Conservation (phyloP, 2,888 invertebrate genomes). For the Deilephila elpenor region DNA sequence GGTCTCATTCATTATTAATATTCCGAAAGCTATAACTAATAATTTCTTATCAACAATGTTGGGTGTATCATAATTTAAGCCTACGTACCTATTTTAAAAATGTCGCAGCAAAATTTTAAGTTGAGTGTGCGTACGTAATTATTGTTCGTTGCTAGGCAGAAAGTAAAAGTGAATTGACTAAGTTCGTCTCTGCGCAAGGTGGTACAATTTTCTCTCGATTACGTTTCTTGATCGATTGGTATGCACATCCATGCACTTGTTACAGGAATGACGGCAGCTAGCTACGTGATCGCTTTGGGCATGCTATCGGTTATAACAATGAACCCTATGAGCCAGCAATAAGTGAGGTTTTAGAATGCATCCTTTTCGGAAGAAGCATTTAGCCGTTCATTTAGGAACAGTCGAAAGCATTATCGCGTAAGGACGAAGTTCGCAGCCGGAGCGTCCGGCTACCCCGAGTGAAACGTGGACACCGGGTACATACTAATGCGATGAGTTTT, state of each 20-base stretch:
- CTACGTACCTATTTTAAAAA: too few relatives aligned
- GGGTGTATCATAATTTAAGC: too few relatives aligned
- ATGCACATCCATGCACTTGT: slow-evolving; percentile 69
- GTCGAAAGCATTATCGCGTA: slow-evolving; percentile 72
- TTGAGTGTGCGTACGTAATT: not conserved
- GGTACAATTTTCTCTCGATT: slow-evolving; percentile 81
- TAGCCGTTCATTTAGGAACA: slow-evolving; percentile 61
- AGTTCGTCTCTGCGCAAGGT: slow-evolving; percentile 57
- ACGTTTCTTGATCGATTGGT: slow-evolving; percentile 72
- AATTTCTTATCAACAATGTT: not conserved
- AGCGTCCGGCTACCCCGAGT: slow-evolving; percentile 73
- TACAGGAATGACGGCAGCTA: slow-evolving; percentile 77
- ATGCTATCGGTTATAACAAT: slow-evolving; percentile 37
- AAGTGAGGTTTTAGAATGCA: slow-evolving; percentile 45
- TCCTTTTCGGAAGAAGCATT: slow-evolving; percentile 51
- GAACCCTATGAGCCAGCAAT: slow-evolving; percentile 44
- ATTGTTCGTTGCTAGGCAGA: not conserved
- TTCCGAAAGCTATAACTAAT: not conserved
- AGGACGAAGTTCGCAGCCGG: slow-evolving; percentile 62
- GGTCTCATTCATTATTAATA: not conserved
- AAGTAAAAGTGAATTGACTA: slow-evolving; percentile 28
- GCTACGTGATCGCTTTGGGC: slow-evolving; percentile 57
- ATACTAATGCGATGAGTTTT: slow-evolving; percentile 69
- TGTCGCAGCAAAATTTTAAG: not conserved
- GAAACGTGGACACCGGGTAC: slow-evolving; percentile 72